phyloP scores from a whole-genome alignment of 2,797 vertebrate genomes.

The Clamator glandarius region DNA sequence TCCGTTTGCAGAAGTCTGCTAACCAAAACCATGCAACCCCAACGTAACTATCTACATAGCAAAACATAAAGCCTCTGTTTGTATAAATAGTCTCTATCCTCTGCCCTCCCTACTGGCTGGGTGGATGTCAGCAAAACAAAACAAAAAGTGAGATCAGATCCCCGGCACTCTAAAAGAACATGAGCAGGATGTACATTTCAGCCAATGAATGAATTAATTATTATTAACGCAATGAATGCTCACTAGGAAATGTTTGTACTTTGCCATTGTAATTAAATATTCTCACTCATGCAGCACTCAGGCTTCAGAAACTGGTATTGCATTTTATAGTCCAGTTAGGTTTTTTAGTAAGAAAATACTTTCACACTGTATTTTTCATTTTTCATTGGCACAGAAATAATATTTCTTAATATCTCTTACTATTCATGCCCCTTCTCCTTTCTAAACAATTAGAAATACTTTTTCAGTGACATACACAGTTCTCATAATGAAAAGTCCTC shows the following conservation, averaged over 20 bases:
- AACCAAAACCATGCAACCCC: slow-evolving; percentile 25
- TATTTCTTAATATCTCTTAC: background rate
- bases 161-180: slow-evolving; percentile 4
- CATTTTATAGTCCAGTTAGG: background rate
- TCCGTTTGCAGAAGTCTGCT: slow-evolving; percentile 1
- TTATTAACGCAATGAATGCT: slow-evolving; percentile 10
- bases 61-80: slow-evolving; percentile 54
- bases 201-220: slow-evolving; percentile 51
- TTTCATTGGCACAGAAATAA: background rate
- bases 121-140: slow-evolving; percentile 31
- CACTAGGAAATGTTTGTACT: background rate
- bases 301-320: background rate
- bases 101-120: background rate
- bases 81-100: background rate
- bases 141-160: slow-evolving; percentile 12
- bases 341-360: background rate
- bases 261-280: slow-evolving; percentile 39
- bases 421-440: background rate
- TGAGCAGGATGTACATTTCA: background rate
- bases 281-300: background rate
- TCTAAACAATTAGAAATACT: background rate
- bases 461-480: background rate
- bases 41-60: background rate
- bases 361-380: background rate
- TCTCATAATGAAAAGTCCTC: background rate